Conservation (phyloP, 2,113 vertebrate species). For the Albula goreensis region DNA sequence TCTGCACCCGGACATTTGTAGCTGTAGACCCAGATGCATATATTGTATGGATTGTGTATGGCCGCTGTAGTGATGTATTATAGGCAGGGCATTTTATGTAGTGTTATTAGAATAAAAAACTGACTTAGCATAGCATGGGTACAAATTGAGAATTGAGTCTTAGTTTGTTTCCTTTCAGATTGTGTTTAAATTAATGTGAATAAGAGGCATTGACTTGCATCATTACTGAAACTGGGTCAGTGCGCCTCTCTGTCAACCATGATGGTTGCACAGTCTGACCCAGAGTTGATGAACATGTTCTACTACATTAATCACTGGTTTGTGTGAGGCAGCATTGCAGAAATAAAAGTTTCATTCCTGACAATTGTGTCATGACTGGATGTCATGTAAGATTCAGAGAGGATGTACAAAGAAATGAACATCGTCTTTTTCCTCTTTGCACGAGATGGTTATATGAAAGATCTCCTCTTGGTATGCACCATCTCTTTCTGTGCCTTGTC, state of each 20-base stretch:
- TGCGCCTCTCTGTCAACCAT: not conserved
- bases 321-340: not conserved
- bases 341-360: not conserved
- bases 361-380: too few relatives aligned
- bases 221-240: not conserved
- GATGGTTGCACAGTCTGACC: not conserved
- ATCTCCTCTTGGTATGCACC: not conserved
- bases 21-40: too few relatives aligned
- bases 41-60: not conserved
- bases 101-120: not conserved
- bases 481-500: not conserved
- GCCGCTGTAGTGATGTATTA: not conserved
- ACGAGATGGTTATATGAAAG: not conserved
- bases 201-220: conserved; percentile 1
- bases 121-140: not conserved
- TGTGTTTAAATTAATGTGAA: not conserved
- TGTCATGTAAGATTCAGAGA: too few relatives aligned
- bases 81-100: not conserved
- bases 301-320: not conserved
- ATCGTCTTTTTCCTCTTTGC: not conserved
- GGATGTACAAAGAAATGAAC: too few relatives aligned
- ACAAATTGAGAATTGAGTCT: not conserved
- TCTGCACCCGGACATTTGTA: not conserved
- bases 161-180: not conserved
- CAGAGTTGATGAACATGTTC: not conserved